Evolutionary conservation across 2,113 vertebrate genomes (phyloP), one percentile per base, ranked within the genome.

Genomic region (Melospiza melodia): DNA sequence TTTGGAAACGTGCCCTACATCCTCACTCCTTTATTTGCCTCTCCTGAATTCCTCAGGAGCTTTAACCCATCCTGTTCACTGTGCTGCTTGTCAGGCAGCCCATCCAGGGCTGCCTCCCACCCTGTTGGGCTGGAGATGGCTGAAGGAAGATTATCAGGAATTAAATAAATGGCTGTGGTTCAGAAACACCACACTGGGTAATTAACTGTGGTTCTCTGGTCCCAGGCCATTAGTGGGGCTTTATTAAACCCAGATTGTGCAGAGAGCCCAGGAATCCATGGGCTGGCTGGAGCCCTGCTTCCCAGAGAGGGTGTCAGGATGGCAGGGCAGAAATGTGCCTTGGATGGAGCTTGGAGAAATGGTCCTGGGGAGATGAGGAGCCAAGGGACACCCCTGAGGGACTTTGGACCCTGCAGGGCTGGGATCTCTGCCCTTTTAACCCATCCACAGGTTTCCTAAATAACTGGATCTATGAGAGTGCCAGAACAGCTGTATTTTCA

Each of bases 181-280:
- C 55, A 83, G 87, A 68, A 94, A 93, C 10, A 21, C 30, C 51
- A 18, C 11, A 0, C 48, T 27, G 71, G 96, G 54, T 95, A 96
- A 96, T 85, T 15, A 90, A 79, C 68, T 89, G 82, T 0, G 71
- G 89, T 93, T 97, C 87, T 90, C 90, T 61, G 39, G 90, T 87
- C 96, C 87, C 95, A 17, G 78, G 66, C 90, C 83, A 13, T 97
- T 77, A 52, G 52, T 52, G 88, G 72, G 92, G 81, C 71, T 66
- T 98, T 96, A 96, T 98, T 97, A 96, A 98, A 96, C 35, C 27
- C 96, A 97, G 96, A 48, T 89, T 96, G 90, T 94, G 97, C 96
- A 91, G 84, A 43, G 12, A 62, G 67, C 66, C 94, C 95, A 95
- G 87, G 87, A 93, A 95, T 90, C 93, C 3, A 2, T 43, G 41